Percentiles rank a stretch among this genome's conserved stretches.
These are phyloP conservation scores for Channallabes apus DNA, from an alignment of 2,797 vertebrate genomes.

Conservation along the genomic window DNA sequence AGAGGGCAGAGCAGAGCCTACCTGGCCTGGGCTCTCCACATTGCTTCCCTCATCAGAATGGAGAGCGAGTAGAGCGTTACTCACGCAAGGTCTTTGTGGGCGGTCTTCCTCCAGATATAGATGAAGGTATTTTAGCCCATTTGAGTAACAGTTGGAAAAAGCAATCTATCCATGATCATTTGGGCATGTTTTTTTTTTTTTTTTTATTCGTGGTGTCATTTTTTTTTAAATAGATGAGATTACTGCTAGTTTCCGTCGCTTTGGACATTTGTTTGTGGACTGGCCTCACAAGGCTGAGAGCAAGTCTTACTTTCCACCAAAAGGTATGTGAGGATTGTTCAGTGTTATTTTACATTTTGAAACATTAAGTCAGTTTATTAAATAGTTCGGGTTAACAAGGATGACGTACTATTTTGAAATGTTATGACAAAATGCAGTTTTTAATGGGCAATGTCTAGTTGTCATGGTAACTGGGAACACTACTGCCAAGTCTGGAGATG, in stretches of 20 bases:
- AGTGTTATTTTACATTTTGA: neutral
- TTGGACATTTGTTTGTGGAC: constrained; percentile 98
- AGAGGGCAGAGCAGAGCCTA: constrained; percentile 90
- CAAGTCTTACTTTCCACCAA: constrained; percentile 98
- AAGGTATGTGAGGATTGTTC: constrained; percentile 77
- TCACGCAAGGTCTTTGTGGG: constrained; percentile 98
- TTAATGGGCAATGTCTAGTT: neutral
- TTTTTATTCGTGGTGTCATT: constrained; percentile 20
- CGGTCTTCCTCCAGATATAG: constrained; percentile 94
- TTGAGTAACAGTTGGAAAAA: neutral
- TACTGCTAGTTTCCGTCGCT: constrained; percentile 97
- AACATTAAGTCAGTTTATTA: neutral
- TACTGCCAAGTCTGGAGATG: neutral
- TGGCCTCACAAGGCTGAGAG: constrained; percentile 99
- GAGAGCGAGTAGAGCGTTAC: constrained; percentile 96
- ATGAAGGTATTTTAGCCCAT: constrained; percentile 82
- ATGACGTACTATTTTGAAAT: neutral
- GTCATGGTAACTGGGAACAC: neutral
- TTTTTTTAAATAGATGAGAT: constrained; percentile 85
- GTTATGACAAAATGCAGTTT: neutral
- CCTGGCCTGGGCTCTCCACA: constrained; percentile 92
- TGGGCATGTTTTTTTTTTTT: constrained; percentile 3
- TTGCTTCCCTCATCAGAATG: constrained; percentile 99
- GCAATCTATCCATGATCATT: neutral
- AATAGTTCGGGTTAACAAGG: neutral